Evolutionary conservation across 2,888 invertebrate genomes (phyloP).

Genomic region (Ochropleura leucogaster): DNA sequence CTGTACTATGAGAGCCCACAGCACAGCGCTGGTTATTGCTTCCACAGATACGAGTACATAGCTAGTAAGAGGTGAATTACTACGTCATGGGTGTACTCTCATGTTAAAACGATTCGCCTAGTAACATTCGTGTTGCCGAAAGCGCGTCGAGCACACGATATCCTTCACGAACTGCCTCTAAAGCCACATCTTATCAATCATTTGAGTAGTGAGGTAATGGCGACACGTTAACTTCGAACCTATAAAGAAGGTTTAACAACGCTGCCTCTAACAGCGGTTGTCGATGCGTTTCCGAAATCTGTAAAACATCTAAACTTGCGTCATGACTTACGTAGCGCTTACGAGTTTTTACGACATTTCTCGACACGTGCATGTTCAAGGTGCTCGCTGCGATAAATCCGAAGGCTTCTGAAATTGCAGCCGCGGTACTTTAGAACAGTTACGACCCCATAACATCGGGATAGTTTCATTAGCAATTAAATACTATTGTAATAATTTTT

Average conservation of each 20-base stretch:
- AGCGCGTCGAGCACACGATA: not conserved
- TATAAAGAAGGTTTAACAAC: not conserved
- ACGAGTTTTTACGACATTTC: conserved; percentile 41
- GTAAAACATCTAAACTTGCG: conserved; percentile 7
- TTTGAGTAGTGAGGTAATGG: not conserved
- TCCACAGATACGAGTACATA: not conserved
- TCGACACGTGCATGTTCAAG: conserved; percentile 48
- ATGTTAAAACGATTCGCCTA: not conserved
- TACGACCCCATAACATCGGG: conserved; percentile 42
- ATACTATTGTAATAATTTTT: conserved; percentile 3
- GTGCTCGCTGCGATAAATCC: conserved; percentile 37
- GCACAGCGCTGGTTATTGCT: not conserved
- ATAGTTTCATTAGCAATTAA: conserved; percentile 25
- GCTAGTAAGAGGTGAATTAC: not conserved
- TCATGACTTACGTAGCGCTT: conserved; percentile 6
- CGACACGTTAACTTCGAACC: not conserved
- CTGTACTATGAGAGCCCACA: too few relatives aligned
- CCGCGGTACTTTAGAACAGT: conserved; percentile 22
- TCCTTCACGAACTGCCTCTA: not conserved
- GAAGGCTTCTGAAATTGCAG: conserved; percentile 33
- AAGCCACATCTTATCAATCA: not conserved
- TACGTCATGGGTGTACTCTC: not conserved
- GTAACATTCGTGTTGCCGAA: not conserved
- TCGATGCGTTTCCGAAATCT: not conserved
- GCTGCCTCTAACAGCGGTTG: not conserved